phyloP scores from a whole-genome alignment of 2,797 vertebrate genomes.

The Podarcis lilfordi region DNA sequence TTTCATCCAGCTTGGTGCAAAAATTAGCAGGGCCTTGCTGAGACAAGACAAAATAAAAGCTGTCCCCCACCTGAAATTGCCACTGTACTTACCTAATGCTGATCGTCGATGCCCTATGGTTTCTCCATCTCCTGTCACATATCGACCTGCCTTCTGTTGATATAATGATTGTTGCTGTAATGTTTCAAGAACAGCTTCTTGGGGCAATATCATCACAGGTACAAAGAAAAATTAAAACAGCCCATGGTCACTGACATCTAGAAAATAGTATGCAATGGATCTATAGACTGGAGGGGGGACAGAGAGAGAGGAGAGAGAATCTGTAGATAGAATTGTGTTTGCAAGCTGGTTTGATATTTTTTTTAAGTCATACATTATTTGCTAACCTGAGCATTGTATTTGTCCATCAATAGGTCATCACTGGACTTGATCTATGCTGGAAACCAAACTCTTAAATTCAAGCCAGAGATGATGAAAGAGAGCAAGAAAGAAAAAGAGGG shows the following conservation, averaged over 20 bases:
- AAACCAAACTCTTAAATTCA: not conserved
- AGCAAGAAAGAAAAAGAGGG: not conserved
- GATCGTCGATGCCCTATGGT: not conserved
- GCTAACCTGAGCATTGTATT: not conserved
- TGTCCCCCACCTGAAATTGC: accelerated
- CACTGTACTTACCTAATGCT: not conserved
- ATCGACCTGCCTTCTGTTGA: not conserved
- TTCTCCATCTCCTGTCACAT: not conserved
- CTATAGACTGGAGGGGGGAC: not conserved
- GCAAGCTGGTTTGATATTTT: not conserved
- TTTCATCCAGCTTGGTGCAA: not conserved
- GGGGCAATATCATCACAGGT: not conserved
- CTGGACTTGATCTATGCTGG: not conserved
- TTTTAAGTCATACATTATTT: slow-evolving; percentile 15
- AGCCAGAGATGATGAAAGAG: not conserved
- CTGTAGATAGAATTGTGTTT: not conserved
- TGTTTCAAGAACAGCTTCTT: not conserved
- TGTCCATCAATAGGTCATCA: not conserved
- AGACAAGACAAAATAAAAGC: slow-evolving; percentile 15
- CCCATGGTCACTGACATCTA: not conserved
- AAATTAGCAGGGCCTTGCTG: not conserved
- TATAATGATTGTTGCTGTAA: accelerated
- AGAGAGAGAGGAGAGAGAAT: not conserved
- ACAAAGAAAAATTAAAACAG: not conserved
- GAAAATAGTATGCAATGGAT: not conserved